Evolutionary conservation across 2,888 invertebrate species (phyloP).

Genomic region (Sinotaia quadrata): DNA sequence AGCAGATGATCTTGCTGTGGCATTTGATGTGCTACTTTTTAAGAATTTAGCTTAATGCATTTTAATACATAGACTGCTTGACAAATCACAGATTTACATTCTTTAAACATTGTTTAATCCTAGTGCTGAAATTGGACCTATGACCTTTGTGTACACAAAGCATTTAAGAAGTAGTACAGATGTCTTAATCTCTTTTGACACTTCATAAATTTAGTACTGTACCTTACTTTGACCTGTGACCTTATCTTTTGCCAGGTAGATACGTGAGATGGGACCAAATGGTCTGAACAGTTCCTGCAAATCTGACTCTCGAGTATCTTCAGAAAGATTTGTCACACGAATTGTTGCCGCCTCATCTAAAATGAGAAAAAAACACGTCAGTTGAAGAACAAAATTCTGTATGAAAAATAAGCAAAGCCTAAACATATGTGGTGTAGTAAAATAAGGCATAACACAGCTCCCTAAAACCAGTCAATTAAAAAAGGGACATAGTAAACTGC

Average conservation of each 20-base stretch:
- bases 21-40: no score
- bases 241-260: conserved; percentile 94
- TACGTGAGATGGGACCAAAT: conserved; percentile 92
- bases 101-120: no score
- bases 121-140: no score
- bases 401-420: background rate
- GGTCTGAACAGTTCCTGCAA: conserved; percentile 94
- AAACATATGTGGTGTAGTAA: background rate
- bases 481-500: background rate
- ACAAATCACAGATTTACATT: no score
- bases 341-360: conserved; percentile 82
- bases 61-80: no score
- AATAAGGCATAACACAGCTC: background rate
- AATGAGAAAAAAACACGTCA: conserved; percentile 9
- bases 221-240: conserved; percentile 75
- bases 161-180: no score
- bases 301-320: conserved; percentile 93
- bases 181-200: no score
- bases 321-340: conserved; percentile 96
- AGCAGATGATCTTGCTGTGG: no score
- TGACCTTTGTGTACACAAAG: no score
- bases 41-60: no score
- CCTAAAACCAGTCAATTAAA: background rate
- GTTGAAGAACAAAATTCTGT: background rate
- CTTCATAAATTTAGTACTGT: no score